Percentiles rank a stretch among this genome's conserved stretches.
Evolutionary conservation across 2,113 vertebrate genomes (phyloP).

Genomic region (Origma solitaria): DNA sequence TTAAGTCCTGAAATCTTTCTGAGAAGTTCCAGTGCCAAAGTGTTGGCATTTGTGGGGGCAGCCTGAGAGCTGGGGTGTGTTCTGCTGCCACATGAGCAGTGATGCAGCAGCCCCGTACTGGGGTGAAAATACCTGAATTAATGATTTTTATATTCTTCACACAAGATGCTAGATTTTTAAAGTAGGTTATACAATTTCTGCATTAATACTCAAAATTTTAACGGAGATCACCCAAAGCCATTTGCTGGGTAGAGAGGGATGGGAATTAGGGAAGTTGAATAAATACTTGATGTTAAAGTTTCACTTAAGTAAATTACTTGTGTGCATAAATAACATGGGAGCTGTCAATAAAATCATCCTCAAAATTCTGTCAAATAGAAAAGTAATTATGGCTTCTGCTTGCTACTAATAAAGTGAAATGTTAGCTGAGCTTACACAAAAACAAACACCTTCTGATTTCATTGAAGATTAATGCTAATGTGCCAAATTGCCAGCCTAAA

Average conservation of each 20-base stretch:
- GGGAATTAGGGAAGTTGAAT: not conserved
- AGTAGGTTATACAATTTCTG: not conserved
- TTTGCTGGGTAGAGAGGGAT: not conserved
- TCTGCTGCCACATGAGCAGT: not conserved
- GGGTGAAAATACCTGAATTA: not conserved
- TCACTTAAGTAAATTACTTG: not conserved
- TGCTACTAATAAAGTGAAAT: conserved; percentile 10
- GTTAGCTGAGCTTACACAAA: not conserved
- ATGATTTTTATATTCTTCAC: not conserved
- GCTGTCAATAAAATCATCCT: conserved; percentile 21
- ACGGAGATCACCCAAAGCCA: not conserved
- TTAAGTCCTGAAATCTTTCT: not conserved
- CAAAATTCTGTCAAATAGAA: not conserved
- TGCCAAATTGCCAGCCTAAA: conserved; percentile 40
- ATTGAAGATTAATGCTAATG: conserved; percentile 56
- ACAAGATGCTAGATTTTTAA: not conserved
- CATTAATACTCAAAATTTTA: not conserved
- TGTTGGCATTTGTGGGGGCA: not conserved
- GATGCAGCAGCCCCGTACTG: not conserved
- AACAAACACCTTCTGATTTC: conserved; percentile 48
- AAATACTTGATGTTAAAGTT: not conserved
- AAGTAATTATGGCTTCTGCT: conserved; percentile 40
- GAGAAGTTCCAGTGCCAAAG: not conserved
- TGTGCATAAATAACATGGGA: not conserved
- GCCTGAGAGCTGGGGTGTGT: fast-evolving